phyloP scores from a whole-genome alignment of 1,140 invertebrate genomes.

The Trichonephila clavipes region DNA sequence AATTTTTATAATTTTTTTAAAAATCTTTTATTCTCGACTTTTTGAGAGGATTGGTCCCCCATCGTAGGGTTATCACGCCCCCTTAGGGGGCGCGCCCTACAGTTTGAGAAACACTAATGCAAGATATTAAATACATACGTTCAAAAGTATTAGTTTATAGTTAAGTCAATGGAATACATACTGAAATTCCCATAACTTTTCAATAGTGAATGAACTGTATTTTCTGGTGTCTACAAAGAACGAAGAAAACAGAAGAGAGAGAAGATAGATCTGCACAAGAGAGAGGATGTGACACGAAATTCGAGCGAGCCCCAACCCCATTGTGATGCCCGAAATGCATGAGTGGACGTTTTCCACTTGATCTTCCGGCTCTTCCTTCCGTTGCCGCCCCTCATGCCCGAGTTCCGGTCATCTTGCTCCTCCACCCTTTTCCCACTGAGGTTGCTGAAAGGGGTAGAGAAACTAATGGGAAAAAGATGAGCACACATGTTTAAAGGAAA shows the following conservation, averaged over 20 bases:
- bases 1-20: too few species aligned
- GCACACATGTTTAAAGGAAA: not conserved
- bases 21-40: too few species aligned
- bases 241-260: not conserved
- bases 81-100: too few species aligned
- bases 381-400: not conserved
- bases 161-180: too few species aligned
- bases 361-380: slow-evolving; percentile 73
- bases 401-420: slow-evolving; percentile 45
- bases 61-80: too few species aligned
- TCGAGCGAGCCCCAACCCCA: slow-evolving; percentile 23
- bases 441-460: not conserved
- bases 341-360: slow-evolving; percentile 58
- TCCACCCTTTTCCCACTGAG: not conserved
- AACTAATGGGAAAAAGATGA: not conserved
- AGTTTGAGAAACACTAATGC: too few species aligned
- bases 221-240: not conserved
- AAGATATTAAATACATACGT: too few species aligned
- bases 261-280: not conserved
- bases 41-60: too few species aligned
- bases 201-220: too few species aligned
- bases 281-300: slow-evolving; percentile 39
- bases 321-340: slow-evolving; percentile 68
- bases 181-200: too few species aligned
- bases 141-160: too few species aligned